Evolutionary conservation across 2,888 invertebrate species (phyloP).

Genomic region (Strigamia transsilvanica): DNA sequence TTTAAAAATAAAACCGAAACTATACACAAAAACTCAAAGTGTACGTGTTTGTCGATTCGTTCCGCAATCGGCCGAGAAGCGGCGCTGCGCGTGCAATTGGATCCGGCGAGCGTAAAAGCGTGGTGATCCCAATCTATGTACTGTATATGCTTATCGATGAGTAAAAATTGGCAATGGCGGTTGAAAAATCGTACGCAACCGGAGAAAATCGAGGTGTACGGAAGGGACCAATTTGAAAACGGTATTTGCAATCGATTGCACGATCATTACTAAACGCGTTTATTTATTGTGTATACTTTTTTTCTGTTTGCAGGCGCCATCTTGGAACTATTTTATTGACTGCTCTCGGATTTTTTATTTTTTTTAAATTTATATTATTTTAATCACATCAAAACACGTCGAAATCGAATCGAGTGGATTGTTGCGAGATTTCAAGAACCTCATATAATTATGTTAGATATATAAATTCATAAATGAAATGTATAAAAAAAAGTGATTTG

Average conservation of each 20-base stretch:
- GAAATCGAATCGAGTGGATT: neutral
- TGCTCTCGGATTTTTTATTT: neutral
- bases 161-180: no score
- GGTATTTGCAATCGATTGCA: neutral
- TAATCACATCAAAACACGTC: neutral
- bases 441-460: neutral
- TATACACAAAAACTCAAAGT: neutral
- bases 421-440: neutral
- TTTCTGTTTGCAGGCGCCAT: neutral
- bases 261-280: neutral
- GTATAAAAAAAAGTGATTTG: neutral
- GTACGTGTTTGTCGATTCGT: neutral
- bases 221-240: neutral
- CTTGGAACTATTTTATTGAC: conserved; percentile 1
- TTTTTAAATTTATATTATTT: neutral
- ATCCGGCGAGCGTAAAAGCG: neutral
- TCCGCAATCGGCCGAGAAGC: neutral
- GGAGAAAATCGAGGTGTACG: neutral
- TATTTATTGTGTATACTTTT: neutral
- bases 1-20: neutral
- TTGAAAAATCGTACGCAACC: no score
- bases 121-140: neutral
- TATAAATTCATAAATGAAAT: neutral
- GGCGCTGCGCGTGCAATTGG: neutral
- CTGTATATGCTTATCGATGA: no score